These are phyloP conservation scores for Numida meleagris DNA, from an alignment of 2,113 vertebrate genomes.

Conservation along the genomic window DNA sequence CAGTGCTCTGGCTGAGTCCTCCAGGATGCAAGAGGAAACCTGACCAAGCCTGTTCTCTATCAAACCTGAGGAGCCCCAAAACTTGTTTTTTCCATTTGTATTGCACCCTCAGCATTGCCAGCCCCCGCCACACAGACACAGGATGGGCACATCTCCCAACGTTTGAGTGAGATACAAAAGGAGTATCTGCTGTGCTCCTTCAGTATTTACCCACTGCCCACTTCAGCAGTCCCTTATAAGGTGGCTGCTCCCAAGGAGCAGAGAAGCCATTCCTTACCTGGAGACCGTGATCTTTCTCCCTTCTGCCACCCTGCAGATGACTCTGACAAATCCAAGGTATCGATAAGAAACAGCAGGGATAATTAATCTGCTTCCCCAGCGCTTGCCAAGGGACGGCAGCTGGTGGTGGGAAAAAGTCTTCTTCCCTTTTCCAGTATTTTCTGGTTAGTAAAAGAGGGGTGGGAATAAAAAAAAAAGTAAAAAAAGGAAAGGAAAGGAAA, in stretches of 20 bases:
- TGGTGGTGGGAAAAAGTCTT: slow-evolving; percentile 29
- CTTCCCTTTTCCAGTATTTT: background rate
- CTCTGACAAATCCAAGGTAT: background rate
- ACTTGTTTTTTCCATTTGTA: background rate
- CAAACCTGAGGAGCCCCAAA: background rate
- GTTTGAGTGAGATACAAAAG: background rate
- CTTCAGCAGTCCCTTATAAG: background rate
- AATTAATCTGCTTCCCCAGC: background rate
- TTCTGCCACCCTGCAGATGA: background rate
- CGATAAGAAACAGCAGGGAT: rapidly evolving
- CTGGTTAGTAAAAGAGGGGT: background rate
- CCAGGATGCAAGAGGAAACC: background rate
- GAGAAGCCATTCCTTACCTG: background rate
- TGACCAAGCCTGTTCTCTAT: background rate
- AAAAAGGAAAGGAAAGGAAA: background rate
- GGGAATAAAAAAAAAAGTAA: background rate
- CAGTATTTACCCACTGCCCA: background rate
- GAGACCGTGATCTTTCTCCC: background rate
- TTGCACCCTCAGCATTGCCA: background rate
- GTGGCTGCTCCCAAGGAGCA: background rate
- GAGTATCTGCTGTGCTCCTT: background rate
- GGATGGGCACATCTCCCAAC: background rate
- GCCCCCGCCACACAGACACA: background rate
- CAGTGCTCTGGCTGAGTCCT: background rate
- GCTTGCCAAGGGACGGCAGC: background rate